phyloP scores from a whole-genome alignment of 1,140 invertebrate species.

The Aporrectodea caliginosa region DNA sequence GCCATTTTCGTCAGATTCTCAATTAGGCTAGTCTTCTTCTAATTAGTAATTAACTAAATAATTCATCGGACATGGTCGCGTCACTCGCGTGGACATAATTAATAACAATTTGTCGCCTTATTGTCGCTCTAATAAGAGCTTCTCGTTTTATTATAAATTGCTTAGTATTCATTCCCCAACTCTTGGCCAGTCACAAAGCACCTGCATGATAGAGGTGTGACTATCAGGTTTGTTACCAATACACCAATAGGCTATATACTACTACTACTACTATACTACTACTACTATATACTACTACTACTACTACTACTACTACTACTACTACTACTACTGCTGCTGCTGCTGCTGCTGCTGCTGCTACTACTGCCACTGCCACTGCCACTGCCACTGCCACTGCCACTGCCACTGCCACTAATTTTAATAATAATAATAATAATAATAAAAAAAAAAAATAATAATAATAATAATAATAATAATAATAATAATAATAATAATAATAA shows the following conservation, averaged over 20 bases:
- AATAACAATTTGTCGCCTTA: too few species aligned
- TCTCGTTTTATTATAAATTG: too few species aligned
- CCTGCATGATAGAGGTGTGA: background rate
- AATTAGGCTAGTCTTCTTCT: too few species aligned
- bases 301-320: background rate
- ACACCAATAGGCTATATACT: background rate
- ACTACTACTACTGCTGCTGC: background rate
- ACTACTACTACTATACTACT: background rate
- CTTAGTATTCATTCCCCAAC: too few species aligned
- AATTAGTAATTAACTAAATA: too few species aligned
- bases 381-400: background rate
- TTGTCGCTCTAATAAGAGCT: too few species aligned
- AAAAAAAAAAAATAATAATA: background rate
- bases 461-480: background rate
- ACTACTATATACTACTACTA: background rate
- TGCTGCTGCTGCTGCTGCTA: background rate
- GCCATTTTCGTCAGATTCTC: too few species aligned
- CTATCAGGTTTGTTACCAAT: background rate
- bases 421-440: background rate
- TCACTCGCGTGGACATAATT: too few species aligned
- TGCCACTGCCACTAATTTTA: background rate
- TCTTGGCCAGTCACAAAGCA: too few species aligned
- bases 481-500: background rate
- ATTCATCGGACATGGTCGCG: too few species aligned
- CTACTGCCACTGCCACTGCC: background rate